Percentiles rank a stretch among this genome's conserved stretches.
These are phyloP conservation scores for Natator depressus DNA, from an alignment of 2,113 vertebrate species.

Conservation along the genomic window DNA sequence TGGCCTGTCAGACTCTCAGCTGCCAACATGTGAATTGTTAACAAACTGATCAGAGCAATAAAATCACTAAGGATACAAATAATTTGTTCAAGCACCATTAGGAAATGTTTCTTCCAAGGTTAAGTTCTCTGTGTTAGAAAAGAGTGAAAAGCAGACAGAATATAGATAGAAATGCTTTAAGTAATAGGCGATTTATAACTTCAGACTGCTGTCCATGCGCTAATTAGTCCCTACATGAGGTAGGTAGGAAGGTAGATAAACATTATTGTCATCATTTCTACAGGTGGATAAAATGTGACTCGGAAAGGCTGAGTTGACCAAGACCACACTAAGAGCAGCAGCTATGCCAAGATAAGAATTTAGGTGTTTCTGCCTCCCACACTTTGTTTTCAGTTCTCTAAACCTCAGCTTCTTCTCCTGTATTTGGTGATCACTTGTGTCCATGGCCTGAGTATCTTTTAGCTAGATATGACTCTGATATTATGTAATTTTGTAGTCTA, in stretches of 20 bases:
- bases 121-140: neutral
- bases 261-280: neutral
- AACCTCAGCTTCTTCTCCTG: neutral
- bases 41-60: neutral
- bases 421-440: neutral
- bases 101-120: neutral
- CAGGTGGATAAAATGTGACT: neutral
- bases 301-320: neutral
- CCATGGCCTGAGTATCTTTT: no score
- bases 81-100: neutral
- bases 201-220: neutral
- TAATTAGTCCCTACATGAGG: neutral
- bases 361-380: neutral
- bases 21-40: neutral
- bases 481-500: neutral
- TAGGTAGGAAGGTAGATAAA: neutral
- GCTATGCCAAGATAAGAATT: neutral
- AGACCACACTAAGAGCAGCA: neutral
- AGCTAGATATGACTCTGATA: neutral
- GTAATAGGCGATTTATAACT: neutral
- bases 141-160: neutral
- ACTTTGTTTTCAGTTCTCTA: neutral
- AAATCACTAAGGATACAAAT: neutral
- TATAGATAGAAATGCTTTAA: neutral
- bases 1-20: neutral